Evolutionary conservation across 1,140 invertebrate species (phyloP).

Genomic region (Eufriesea mexicana): DNA sequence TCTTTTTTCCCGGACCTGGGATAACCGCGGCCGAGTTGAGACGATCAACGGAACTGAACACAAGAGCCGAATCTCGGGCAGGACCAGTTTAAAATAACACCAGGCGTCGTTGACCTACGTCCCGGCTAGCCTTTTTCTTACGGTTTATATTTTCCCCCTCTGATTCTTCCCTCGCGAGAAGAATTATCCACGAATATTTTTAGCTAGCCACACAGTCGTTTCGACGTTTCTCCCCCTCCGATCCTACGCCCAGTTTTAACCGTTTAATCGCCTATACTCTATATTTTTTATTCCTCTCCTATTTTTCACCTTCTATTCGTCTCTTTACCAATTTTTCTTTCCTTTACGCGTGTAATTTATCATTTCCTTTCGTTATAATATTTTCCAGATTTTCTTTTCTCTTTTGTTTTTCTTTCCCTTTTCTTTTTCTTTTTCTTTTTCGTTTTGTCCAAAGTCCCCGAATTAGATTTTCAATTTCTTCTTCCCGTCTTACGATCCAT

Average conservation of each 20-base stretch:
- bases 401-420: too few species aligned
- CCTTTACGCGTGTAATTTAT: too few species aligned
- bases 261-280: too few species aligned
- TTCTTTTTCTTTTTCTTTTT: too few species aligned
- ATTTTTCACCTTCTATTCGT: fast-evolving
- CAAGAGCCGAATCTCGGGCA: slow-evolving; percentile 47
- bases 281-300: not conserved
- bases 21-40: slow-evolving; percentile 74
- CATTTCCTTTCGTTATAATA: too few species aligned
- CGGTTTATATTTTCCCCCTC: slow-evolving; percentile 1
- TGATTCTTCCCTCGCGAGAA: slow-evolving; percentile 43
- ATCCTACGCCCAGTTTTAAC: too few species aligned
- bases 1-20: slow-evolving; percentile 79
- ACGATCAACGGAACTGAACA: slow-evolving; percentile 35
- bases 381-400: too few species aligned
- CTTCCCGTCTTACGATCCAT: too few species aligned
- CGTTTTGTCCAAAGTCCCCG: too few species aligned
- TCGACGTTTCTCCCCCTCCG: not conserved
- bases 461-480: not conserved
- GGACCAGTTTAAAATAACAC: slow-evolving; percentile 54
- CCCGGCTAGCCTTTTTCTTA: slow-evolving; percentile 35
- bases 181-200: slow-evolving; percentile 3
- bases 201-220: not conserved
- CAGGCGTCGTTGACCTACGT: slow-evolving; percentile 46
- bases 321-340: too few species aligned